Evolutionary conservation across 1,140 invertebrate species (phyloP).

Genomic region (Calliphora vicina): DNA sequence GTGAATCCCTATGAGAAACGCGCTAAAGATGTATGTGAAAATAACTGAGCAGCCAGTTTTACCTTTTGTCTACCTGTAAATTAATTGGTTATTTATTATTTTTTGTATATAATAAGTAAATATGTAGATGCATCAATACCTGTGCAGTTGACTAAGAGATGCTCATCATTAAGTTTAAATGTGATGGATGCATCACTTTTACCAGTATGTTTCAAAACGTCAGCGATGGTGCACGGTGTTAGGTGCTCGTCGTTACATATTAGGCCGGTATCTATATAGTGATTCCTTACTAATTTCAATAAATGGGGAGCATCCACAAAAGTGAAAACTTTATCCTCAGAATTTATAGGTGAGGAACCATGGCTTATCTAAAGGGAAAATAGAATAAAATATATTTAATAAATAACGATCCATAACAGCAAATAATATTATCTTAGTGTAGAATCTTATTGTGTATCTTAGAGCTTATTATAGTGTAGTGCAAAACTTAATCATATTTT

Average conservation of each 20-base stretch:
- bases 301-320: constrained; percentile 22
- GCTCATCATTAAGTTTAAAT: background rate
- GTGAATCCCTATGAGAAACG: too few relatives aligned
- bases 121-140: background rate
- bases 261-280: constrained; percentile 1
- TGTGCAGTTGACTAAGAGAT: background rate
- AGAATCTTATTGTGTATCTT: too few relatives aligned
- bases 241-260: background rate
- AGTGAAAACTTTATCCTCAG: background rate
- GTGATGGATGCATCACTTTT: background rate
- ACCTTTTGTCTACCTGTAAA: background rate
- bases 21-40: constrained; percentile 36
- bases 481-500: too few relatives aligned
- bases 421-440: too few relatives aligned
- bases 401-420: too few relatives aligned
- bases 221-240: background rate
- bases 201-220: background rate
- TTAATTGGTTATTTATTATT: background rate
- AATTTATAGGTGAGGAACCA: background rate
- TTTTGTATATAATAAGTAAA: background rate
- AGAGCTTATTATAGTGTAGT: too few relatives aligned
- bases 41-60: background rate
- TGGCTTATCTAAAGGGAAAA: too few relatives aligned
- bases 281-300: constrained; percentile 21
- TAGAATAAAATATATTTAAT: too few relatives aligned